phyloP scores from a whole-genome alignment of 2,113 vertebrate genomes.

The Petromus typicus region DNA sequence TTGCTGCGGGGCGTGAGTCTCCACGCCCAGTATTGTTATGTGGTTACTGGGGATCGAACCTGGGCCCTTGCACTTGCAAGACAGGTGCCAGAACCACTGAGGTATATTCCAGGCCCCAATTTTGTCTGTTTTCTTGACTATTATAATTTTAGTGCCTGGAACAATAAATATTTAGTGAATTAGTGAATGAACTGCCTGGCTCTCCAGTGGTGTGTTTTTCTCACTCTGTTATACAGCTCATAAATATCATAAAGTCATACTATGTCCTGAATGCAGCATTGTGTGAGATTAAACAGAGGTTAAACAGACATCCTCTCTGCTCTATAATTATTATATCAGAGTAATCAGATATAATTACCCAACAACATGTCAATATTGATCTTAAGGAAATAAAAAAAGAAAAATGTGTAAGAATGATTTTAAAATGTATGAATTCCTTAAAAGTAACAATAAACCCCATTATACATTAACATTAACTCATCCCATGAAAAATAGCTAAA shows the following conservation, averaged over 20 bases:
- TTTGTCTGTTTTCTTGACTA: constrained; percentile 7
- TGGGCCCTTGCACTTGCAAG: no score
- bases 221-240: not conserved
- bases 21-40: no score
- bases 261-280: not conserved
- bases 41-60: no score
- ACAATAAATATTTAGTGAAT: not conserved
- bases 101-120: no score
- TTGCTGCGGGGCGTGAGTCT: no score
- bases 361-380: constrained; percentile 43
- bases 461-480: constrained; percentile 2
- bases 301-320: not conserved
- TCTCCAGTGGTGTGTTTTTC: not conserved
- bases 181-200: not conserved
- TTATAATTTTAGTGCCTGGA: not conserved
- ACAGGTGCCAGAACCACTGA: no score
- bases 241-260: not conserved
- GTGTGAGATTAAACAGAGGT: constrained; percentile 5
- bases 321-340: not conserved
- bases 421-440: constrained; percentile 29
- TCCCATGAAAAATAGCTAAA: not conserved
- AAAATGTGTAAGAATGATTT: not conserved
- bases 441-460: constrained; percentile 10
- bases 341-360: not conserved
- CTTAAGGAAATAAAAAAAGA: constrained; percentile 42